Base-by-base conservation (phyloP, 1,140 invertebrate genomes). In the Zaprionus tsacasi region DNA sequence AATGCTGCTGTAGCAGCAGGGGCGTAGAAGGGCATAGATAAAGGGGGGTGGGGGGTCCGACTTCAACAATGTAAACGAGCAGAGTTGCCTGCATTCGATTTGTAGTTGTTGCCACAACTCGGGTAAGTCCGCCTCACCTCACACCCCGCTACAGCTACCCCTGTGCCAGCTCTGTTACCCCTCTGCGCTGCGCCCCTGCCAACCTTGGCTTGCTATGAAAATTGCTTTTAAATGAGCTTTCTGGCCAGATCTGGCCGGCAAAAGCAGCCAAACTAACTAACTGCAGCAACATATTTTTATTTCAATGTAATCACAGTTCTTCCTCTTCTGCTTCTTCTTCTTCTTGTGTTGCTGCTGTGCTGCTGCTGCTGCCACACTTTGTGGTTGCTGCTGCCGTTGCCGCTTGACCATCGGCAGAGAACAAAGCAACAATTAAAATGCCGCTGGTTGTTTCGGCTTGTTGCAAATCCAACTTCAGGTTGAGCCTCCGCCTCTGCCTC, bases 181-280 rank as follows among this genome's bases (percentile, higher is more conserved):
- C 45, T 54, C 21, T 21, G 21, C 21, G 30, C 58, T 27, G 27
- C 13, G 8, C 8, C 67, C 1, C 38, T 43, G 10, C 38, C 17
- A 13, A 1, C 54, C 45, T 54, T 61, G 45, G 68, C 64, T 76
- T 72, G 82, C 82, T 54, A 66, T 79, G 79, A 82, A 87, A 87
- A 87, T 86, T 82, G 76, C 82, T 87, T 87, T 87, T 87, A 87
- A 87, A 87, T 87, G 57, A 77, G 79, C 63, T 82, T 69, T 86
- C 56, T 21, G 36, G 57, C 74, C 45, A 68, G 70, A 68, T 55
- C 57, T 58, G 68, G 56, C 57, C 59, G 69, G 67, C 21, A 30
- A 10, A 63, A 38, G 4, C 56, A 61, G n/a, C 59, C 15, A 52
- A 50, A 50, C 43, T 45, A 61, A 61, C 59, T 35, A 50, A 43